Evolutionary conservation across 2,888 invertebrate genomes (phyloP).

Genomic region (Ophion ellenae): DNA sequence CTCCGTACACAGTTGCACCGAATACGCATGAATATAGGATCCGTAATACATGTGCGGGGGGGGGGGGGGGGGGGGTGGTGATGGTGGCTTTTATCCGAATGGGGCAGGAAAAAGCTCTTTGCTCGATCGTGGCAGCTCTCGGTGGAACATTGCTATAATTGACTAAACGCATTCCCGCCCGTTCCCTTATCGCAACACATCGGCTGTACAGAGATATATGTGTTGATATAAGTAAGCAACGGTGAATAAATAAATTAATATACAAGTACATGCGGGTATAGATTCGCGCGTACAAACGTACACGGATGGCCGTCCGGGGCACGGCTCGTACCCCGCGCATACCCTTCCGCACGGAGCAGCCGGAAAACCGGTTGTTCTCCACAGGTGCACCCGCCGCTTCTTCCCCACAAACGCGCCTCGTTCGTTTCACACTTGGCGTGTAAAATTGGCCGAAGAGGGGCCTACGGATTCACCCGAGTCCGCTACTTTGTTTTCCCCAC

Average conservation of each 20-base stretch:
- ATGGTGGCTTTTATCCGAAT: constrained; percentile 38
- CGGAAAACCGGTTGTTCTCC: constrained; percentile 77
- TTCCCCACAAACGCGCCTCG: constrained; percentile 52
- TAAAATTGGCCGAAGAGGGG: constrained; percentile 43
- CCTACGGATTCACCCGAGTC: constrained; percentile 36
- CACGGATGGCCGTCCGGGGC: neutral
- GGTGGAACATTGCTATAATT: constrained; percentile 42
- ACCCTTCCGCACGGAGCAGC: constrained; percentile 68
- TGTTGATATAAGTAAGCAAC: constrained; percentile 12
- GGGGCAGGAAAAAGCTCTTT: constrained; percentile 29
- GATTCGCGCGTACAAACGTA: neutral
- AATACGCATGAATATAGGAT: no score
- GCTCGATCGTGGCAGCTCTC: constrained; percentile 3
- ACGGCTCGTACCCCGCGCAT: constrained; percentile 35
- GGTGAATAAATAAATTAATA: constrained; percentile 17
- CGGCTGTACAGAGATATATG: constrained; percentile 16
- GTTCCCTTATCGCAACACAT: constrained; percentile 32
- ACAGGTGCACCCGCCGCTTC: constrained; percentile 73
- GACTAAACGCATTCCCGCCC: constrained; percentile 59
- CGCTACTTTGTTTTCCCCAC: constrained; percentile 29
- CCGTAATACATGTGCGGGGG: neutral
- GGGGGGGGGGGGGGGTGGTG: no score
- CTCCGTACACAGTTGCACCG: no score
- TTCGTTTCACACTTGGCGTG: constrained; percentile 52
- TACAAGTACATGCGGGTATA: neutral